phyloP scores from a whole-genome alignment of 2,888 invertebrate species.

The Melieria omissa region DNA sequence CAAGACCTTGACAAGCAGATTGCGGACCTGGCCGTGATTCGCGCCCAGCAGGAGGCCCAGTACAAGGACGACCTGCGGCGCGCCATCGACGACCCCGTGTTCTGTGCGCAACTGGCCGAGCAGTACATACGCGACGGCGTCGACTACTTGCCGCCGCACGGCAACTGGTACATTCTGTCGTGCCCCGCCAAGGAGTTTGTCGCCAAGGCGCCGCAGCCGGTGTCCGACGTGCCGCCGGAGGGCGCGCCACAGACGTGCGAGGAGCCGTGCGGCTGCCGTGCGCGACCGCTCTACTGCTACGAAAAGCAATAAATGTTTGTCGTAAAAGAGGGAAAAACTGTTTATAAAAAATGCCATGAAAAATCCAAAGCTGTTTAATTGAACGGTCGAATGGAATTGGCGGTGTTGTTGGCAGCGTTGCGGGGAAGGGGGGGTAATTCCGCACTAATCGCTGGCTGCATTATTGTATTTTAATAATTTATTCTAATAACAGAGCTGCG shows the following conservation, averaged over 20 bases:
- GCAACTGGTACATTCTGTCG: constrained; percentile 58
- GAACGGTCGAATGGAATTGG: too few species aligned
- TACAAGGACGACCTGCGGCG: constrained; percentile 51
- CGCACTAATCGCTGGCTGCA: constrained; percentile 18
- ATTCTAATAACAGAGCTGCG: constrained; percentile 11
- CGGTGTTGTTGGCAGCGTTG: too few species aligned
- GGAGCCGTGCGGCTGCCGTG: constrained; percentile 20
- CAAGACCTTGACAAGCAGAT: constrained; percentile 55
- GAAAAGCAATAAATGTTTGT: background rate
- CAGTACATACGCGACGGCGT: constrained; percentile 49
- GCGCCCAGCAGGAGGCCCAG: constrained; percentile 49
- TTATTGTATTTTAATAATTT: constrained; percentile 30
- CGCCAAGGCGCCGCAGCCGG: constrained; percentile 38
- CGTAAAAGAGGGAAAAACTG: too few species aligned
- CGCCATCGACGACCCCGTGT: constrained; percentile 53
- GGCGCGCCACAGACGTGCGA: background rate
- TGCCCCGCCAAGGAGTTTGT: constrained; percentile 48
- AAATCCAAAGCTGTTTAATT: too few species aligned
- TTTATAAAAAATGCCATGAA: too few species aligned
- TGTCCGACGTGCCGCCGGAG: background rate
- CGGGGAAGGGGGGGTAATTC: constrained; percentile 2
- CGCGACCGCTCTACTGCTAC: background rate
- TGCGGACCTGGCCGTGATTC: constrained; percentile 50
- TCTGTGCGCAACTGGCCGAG: constrained; percentile 53
- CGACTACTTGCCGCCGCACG: constrained; percentile 58